Conservation (phyloP, 1,140 invertebrate species). For the Drosophila tani region DNA sequence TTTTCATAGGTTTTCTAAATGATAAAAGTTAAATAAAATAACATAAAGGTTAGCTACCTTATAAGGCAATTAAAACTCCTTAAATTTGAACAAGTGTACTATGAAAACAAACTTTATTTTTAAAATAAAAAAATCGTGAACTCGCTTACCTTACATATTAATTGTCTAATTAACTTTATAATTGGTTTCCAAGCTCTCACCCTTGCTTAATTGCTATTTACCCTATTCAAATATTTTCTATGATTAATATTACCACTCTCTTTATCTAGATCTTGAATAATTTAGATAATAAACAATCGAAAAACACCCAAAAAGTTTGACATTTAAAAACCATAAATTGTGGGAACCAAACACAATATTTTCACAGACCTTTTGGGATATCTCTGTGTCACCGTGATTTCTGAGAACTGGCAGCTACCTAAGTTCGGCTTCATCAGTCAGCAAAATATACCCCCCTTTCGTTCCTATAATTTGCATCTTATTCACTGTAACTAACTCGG, state of each 20-base stretch:
- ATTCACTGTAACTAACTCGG: slow-evolving; percentile 66
- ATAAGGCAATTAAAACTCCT: too few species aligned
- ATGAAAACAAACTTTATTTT: background rate
- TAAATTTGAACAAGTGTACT: background rate
- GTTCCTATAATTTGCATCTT: slow-evolving; percentile 45
- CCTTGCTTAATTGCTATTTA: background rate
- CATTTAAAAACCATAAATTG: background rate
- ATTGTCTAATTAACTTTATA: background rate
- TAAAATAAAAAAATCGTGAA: background rate
- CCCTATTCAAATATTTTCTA: background rate
- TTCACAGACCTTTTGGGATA: background rate
- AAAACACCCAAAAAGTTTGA: background rate
- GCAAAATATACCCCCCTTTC: background rate
- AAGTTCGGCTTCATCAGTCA: slow-evolving; percentile 9
- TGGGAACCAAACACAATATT: background rate
- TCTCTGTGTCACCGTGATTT: background rate
- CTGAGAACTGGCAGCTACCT: slow-evolving; percentile 4
- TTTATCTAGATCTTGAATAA: background rate
- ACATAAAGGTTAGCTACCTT: background rate
- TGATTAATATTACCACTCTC: background rate
- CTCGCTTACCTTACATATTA: too few species aligned
- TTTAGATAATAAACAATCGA: background rate
- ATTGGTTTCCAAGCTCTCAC: too few species aligned
- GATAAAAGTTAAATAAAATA: background rate
- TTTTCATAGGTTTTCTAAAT: background rate